Evolutionary conservation across 1,140 invertebrate genomes (phyloP).

Genomic region (Polypedilum pembai): DNA sequence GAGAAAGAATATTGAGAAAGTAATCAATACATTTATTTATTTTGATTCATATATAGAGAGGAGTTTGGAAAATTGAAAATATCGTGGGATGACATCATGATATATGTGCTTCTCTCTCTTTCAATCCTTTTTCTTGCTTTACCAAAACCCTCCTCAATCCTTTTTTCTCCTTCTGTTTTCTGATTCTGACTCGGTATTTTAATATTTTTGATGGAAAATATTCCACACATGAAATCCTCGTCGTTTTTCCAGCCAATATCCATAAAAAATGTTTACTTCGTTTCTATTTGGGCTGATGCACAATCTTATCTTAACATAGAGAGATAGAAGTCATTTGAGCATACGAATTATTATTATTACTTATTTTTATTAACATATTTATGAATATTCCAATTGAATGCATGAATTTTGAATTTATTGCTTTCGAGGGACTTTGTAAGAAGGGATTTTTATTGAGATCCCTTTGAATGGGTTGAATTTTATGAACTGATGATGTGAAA

Average conservation of each 20-base stretch:
- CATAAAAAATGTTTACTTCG: not conserved
- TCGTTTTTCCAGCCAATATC: not conserved
- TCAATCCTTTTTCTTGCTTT: not conserved
- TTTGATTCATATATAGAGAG: slow-evolving; percentile 6
- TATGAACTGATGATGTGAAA: too few species aligned
- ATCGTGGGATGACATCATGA: slow-evolving; percentile 6
- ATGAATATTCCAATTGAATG: slow-evolving; percentile 1
- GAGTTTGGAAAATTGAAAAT: not conserved
- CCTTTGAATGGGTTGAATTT: too few species aligned
- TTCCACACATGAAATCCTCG: not conserved
- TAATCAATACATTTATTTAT: not conserved
- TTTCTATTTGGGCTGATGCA: not conserved
- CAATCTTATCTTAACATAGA: not conserved
- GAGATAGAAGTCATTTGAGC: not conserved
- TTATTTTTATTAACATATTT: not conserved
- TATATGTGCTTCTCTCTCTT: not conserved
- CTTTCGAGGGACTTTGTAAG: not conserved
- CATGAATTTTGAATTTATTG: slow-evolving; percentile 14
- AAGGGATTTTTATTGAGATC: too few species aligned
- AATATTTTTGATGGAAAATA: slow-evolving; percentile 19
- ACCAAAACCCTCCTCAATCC: not conserved
- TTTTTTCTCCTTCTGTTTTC: not conserved
- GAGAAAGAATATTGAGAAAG: too few species aligned
- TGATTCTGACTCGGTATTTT: not conserved
- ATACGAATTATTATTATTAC: slow-evolving; percentile 8